Conservation (phyloP, 2,797 vertebrate species). For the Peromyscus attwateri region DNA sequence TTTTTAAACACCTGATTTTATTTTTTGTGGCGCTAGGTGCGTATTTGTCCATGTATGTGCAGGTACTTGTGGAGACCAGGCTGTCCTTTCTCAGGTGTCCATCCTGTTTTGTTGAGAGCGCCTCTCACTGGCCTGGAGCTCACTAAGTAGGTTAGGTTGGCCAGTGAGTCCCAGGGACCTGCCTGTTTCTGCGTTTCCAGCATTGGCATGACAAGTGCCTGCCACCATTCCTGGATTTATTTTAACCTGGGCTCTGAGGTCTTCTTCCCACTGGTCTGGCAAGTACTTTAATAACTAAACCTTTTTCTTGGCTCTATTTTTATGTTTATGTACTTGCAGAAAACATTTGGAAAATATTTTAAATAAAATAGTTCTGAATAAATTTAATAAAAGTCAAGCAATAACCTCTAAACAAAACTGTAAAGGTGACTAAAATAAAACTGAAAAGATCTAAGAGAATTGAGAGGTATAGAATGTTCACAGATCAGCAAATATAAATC, state of each 20-base stretch:
- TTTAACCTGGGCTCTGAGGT: not conserved
- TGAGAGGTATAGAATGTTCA: not conserved
- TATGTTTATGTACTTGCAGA: not conserved
- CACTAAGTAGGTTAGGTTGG: not conserved
- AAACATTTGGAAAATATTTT: constrained; percentile 11
- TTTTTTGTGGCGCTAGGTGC: not conserved
- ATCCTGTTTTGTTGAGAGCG: not conserved
- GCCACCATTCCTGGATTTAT: not conserved
- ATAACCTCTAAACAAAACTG: not conserved
- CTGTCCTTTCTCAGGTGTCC: not conserved
- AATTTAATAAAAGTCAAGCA: not conserved
- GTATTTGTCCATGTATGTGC: not conserved
- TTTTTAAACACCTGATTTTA: not conserved
- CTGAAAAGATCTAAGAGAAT: not conserved
- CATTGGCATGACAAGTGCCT: not conserved
- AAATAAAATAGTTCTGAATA: constrained; percentile 33
- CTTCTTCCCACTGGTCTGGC: not conserved
- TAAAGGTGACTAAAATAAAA: not conserved
- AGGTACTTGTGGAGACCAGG: not conserved
- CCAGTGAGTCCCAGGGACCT: not conserved
- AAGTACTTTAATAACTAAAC: not conserved
- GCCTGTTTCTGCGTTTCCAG: not conserved
- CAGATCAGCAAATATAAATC: not conserved
- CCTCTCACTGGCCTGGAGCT: not conserved
- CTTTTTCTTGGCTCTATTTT: not conserved